Base-by-base conservation (phyloP, 1,140 invertebrate genomes). In the Musca domestica region DNA sequence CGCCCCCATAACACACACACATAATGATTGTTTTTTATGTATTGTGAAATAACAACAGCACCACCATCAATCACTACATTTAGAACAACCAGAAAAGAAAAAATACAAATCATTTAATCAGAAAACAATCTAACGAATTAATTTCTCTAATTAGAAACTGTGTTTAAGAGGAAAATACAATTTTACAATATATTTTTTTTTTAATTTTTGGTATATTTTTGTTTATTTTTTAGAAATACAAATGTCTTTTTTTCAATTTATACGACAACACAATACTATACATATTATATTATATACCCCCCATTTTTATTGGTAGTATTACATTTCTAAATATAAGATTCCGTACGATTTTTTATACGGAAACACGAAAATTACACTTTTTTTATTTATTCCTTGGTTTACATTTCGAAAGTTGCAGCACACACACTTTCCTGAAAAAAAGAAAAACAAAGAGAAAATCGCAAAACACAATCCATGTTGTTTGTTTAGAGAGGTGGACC, bases 301-400 rank as follows among this genome's bases (percentile, higher is more conserved):
- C 52, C 52, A 56, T 27, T 56, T 56, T n/a, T 56, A 41, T 56
- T 56, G n/a, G 52, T 56, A 56, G 52, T 56, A 56, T 56, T 56
- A 56, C 14, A 56, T 6, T 27, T 41, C 15, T 56, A 56, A 56
- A 56, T 27, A 56, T 17, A 61, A 61, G 34, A 61, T 27, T 61
- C 56, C 56, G 56, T 61, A 61, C 41, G 56, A 61, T 61, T 61
- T 61, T 61, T 61, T 34, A 34, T 61, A 61, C 56, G 56, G 56
- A 61, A 58, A 41, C 56, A 20, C 20, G 30, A 34, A 41, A 56
- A 1, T 15, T 41, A 41, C 34, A 41, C 19, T 20, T 20, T 12
- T 19, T 61, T 20, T 61, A n/a, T 61, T 41, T 61, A 41, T 61
- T 17, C 2, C 20, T 61, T 61, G n/a, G 7, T 34, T 61, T 20